Conservation (phyloP, 2,797 vertebrate genomes). For the Peromyscus nudipes region DNA sequence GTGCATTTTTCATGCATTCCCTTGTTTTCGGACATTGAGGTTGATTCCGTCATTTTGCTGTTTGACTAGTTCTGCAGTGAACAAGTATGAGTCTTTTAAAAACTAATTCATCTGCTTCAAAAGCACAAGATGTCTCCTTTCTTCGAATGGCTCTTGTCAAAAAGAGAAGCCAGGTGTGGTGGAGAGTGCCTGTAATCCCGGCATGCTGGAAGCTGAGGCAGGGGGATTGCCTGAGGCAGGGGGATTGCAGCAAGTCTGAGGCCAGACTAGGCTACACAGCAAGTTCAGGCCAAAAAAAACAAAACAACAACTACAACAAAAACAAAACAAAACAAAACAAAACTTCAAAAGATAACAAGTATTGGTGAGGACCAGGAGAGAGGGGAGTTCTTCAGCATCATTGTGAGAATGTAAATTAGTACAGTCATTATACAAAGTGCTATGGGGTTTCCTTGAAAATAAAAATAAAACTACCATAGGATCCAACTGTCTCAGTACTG, state of each 20-base stretch:
- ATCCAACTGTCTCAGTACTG: neutral
- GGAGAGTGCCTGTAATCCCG: neutral
- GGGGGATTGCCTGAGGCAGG: neutral
- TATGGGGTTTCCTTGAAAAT: neutral
- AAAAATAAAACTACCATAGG: neutral
- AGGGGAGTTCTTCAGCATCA: neutral
- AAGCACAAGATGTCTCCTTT: neutral
- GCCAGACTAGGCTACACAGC: neutral
- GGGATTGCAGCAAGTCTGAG: neutral
- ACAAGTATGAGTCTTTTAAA: neutral
- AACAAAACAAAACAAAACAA: neutral
- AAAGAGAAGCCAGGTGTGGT: neutral
- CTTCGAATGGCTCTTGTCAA: neutral
- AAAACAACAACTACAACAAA: neutral
- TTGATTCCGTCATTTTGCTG: neutral
- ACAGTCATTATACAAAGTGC: neutral
- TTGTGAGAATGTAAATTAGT: neutral
- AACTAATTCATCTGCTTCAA: neutral
- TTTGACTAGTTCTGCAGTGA: neutral
- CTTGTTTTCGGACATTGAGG: neutral
- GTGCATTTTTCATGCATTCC: neutral
- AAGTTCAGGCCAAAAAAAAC: neutral
- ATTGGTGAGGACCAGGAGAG: neutral
- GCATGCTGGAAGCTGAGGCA: neutral
- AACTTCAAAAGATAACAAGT: neutral